Base-by-base conservation (phyloP, 2,113 vertebrate genomes). In the Ctenodactylus gundi region DNA sequence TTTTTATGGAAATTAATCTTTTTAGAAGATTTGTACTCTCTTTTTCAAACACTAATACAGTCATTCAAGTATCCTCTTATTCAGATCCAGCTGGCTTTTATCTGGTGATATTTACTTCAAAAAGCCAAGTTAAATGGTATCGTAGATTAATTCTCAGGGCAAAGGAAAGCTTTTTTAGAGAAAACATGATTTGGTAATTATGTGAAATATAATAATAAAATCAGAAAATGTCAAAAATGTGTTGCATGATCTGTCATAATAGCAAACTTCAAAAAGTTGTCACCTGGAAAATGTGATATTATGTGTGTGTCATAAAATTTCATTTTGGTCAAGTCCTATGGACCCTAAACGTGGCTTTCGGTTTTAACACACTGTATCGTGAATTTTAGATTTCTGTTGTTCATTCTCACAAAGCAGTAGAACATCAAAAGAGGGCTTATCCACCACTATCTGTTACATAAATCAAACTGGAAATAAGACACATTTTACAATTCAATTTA, bases 1-100 rank as follows among this genome's bases (percentile, higher is more conserved):
- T 99, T 99, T 99, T 99, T 99, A 99, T 99, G 99, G 99, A 99
- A 99, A 99, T 99, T 98, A 98, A 99, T 98, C 99, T 99, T 99
- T 99, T 99, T 98, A 98, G 98, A 98, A 98, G 99, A 99, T 98
- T 98, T 98, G 98, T 98, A 98, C 98, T 99, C 98, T 98, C 98
- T 98, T 99, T 99, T 99, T 98, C 98, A 98, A 98, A 98, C 98
- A 98, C 98, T 98, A 98, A 99, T 99, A 99, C 99, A 98, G 98
- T 99, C 98, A 98, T 99, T 99, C 99, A 99, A 98, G 99, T 99
- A 98, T 98, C 98, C 98, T 98, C 98, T 99, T 99, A 99, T 99
- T 99, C 98, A 98, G 98, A 99, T 99, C 99, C 99, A 98, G 98
- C 98, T 99, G 99, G 98, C 99, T 99, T 99, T 99, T 99, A 99